Evolutionary conservation across 1,140 invertebrate genomes (phyloP), one percentile per base, ranked within the genome.

Genomic region (Hyles vespertilio): DNA sequence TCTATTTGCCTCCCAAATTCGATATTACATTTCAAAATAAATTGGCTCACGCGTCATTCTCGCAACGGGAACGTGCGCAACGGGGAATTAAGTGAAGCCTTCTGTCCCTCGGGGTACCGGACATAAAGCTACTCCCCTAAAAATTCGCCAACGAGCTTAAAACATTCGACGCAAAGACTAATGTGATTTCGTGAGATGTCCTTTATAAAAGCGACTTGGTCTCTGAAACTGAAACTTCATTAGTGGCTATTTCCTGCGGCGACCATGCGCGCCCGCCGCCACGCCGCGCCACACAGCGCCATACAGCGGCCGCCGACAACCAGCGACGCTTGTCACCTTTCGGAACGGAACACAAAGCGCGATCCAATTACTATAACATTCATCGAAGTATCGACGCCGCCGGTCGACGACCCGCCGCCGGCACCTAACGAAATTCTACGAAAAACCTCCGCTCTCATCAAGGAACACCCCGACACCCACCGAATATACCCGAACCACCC

Each of bases 371-470:
- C 79, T 84, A 76, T 73, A 77, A 77, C 69, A 80, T 77, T 74
- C 73, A 84, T 83, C 79, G 78, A 73, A 72, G 75, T 78, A 84
- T 84, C 79, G 78, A 81, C 74, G 74, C 67, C 77, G 83, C 74
- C 81, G 84, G 82, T 81, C 80, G 74, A 73, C 72, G 84, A 60
- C 52, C 74, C 77, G 70, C 72, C 61, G 58, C 53, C 46, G 69
- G 72, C 67, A 77, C 72, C 79, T 82, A 81, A 79, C 81, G 76
- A 81, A 83, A 81, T 84, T 82, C 77, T 72, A 77, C 84, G 83
- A 87, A 87, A 87, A 87, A 87, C 77, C 81, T 84, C 74, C 76
- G 65, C 62, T 67, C 83, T 87, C 84, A 87, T 87, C 84, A 87
- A 87, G 82, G 74, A 83, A 71, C 74, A 65, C 74, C 79, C 76